phyloP scores from a whole-genome alignment of 1,140 invertebrate genomes.

The Cydia amplana region DNA sequence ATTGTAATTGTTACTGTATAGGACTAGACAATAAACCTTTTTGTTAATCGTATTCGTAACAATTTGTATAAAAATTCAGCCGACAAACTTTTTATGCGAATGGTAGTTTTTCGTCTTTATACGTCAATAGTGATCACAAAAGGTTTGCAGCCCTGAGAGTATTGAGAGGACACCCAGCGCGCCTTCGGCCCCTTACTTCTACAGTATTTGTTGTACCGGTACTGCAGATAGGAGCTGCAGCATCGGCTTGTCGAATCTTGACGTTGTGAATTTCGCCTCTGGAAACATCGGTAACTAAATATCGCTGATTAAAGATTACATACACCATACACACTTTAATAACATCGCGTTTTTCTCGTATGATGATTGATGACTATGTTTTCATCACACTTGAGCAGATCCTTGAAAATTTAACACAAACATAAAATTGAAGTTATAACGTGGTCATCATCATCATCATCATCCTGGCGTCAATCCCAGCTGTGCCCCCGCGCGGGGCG shows the following conservation, averaged over 20 bases:
- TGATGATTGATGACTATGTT: too few relatives aligned
- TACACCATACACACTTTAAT: too few relatives aligned
- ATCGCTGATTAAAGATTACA: too few relatives aligned
- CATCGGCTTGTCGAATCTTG: slow-evolving; percentile 43
- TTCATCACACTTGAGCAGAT: too few relatives aligned
- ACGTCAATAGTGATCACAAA: slow-evolving; percentile 43
- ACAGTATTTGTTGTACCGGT: slow-evolving; percentile 48
- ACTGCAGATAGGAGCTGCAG: slow-evolving; percentile 45
- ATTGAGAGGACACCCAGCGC: slow-evolving; percentile 49
- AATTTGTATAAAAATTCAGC: background rate
- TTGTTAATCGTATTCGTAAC: background rate
- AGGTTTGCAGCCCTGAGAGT: slow-evolving; percentile 44
- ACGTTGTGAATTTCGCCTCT: slow-evolving; percentile 33
- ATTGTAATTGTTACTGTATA: too few relatives aligned
- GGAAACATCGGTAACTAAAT: background rate
- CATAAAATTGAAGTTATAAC: too few relatives aligned
- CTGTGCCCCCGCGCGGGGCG: too few relatives aligned
- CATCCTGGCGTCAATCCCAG: too few relatives aligned
- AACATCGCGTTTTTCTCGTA: too few relatives aligned
- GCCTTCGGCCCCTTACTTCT: slow-evolving; percentile 42
- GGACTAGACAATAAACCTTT: too few relatives aligned
- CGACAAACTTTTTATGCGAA: slow-evolving; percentile 37
- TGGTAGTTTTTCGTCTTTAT: slow-evolving; percentile 38
- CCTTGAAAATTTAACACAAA: too few relatives aligned
- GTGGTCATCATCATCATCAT: too few relatives aligned